These are phyloP conservation scores for Malthinus flaveolus DNA, from an alignment of 2,888 invertebrate genomes.

Conservation along the genomic window DNA sequence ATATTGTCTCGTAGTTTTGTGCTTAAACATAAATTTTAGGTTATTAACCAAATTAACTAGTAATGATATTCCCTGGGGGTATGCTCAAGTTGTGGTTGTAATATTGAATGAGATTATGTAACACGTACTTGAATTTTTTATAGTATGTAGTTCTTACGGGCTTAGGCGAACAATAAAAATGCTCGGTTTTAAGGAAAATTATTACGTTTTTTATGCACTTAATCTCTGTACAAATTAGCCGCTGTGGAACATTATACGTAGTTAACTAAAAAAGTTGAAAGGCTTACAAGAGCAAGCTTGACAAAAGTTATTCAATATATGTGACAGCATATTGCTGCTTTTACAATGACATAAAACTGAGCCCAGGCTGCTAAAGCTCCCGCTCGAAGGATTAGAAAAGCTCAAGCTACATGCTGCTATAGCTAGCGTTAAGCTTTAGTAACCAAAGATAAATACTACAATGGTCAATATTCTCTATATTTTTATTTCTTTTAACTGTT, in stretches of 20 bases:
- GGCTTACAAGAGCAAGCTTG: constrained; percentile 21
- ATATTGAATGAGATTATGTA: no score
- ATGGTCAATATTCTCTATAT: constrained; percentile 25
- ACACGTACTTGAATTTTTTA: no score
- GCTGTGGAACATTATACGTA: background rate
- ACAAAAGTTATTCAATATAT: constrained; percentile 30
- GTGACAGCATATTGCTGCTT: constrained; percentile 34
- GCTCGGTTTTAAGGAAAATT: no score
- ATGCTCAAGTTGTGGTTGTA: no score
- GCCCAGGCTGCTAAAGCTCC: constrained; percentile 36
- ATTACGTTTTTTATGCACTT: no score
- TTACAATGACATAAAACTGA: constrained; percentile 39
- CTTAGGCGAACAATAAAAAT: no score
- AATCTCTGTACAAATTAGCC: background rate
- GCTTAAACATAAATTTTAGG: no score
- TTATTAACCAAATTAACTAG: no score
- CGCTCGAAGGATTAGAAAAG: constrained; percentile 37
- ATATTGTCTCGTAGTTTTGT: no score
- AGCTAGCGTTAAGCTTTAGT: constrained; percentile 27
- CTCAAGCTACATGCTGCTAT: constrained; percentile 28
- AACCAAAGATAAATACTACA: constrained; percentile 30
- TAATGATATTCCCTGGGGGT: no score
- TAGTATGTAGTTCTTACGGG: no score
- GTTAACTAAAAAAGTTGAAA: constrained; percentile 14
- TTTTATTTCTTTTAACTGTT: constrained; percentile 18